A percentile compares a stretch with the other conserved stretches of the same genome.
Conservation (phyloP, 1,140 invertebrate genomes). For the Drosophila kurseongensis region DNA sequence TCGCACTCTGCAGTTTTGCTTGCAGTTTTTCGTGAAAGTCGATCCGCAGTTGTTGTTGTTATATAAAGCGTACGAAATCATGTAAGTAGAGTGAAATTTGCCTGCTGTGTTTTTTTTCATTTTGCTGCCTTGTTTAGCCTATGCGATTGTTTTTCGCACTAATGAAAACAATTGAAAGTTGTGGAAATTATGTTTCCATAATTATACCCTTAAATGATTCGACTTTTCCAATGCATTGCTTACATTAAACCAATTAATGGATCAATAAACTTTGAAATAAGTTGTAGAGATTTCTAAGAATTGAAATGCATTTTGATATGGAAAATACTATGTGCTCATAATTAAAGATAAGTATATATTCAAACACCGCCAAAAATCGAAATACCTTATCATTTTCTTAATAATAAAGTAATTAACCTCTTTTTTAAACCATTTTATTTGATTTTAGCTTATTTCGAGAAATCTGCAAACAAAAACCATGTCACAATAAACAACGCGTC, state of each 20-base stretch:
- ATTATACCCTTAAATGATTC: constrained; percentile 41
- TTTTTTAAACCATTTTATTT: background rate
- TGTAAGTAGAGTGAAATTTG: constrained; percentile 81
- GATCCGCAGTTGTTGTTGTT: constrained; percentile 49
- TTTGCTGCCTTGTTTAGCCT: constrained; percentile 39
- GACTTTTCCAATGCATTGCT: constrained; percentile 17
- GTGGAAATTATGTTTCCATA: constrained; percentile 46
- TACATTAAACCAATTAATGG: constrained; percentile 14
- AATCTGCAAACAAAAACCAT: constrained; percentile 11
- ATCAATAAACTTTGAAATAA: constrained; percentile 17
- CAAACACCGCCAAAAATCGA: too few species aligned
- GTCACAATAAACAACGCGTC: constrained; percentile 22
- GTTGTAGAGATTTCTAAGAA: background rate
- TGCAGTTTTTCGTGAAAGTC: constrained; percentile 82
- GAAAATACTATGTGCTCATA: too few species aligned
- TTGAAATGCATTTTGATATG: background rate
- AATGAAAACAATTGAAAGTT: constrained; percentile 51
- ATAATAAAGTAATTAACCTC: too few species aligned
- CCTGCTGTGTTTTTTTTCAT: constrained; percentile 24
- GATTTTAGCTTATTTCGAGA: constrained; percentile 1
- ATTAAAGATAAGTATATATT: too few species aligned
- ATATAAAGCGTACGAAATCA: constrained; percentile 79
- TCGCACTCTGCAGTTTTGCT: constrained; percentile 64
- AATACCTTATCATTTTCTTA: too few species aligned
- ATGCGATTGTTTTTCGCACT: constrained; percentile 49